Conservation (phyloP, 2,888 invertebrate species). For the Ditylenchus weischeri region DNA sequence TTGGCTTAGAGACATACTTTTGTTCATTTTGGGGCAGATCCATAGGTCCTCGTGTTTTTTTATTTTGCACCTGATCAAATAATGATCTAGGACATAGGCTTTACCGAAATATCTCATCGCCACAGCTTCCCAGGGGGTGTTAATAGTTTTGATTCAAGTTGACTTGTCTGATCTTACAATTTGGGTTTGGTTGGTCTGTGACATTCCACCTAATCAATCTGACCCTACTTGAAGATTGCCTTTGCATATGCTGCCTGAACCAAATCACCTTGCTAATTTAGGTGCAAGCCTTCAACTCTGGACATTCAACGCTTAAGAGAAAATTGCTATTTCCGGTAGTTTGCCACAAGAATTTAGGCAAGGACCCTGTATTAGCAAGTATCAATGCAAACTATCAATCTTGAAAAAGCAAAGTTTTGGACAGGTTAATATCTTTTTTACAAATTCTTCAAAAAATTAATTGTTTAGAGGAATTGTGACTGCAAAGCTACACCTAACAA, state of each 20-base stretch:
- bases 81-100: too few species aligned
- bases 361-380: conserved; percentile 4
- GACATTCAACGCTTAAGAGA: conserved; percentile 24
- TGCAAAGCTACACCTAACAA: conserved; percentile 22
- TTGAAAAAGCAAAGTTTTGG: conserved; percentile 1
- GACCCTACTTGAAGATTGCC: not conserved
- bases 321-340: conserved; percentile 34
- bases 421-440: too few species aligned
- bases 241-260: too few species aligned
- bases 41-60: too few species aligned
- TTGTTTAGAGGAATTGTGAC: conserved; percentile 19
- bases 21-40: too few species aligned
- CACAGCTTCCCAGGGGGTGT: too few species aligned
- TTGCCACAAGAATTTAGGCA: conserved; percentile 8
- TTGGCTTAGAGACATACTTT: too few species aligned
- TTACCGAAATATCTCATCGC: too few species aligned
- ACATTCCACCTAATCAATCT: not conserved
- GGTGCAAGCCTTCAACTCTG: conserved; percentile 28
- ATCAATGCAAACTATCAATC: not conserved
- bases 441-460: not conserved
- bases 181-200: too few species aligned
- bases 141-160: too few species aligned
- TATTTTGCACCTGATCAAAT: too few species aligned
- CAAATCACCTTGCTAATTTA: conserved; percentile 10
- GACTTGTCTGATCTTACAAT: too few species aligned